phyloP scores from a whole-genome alignment of 2,888 invertebrate species.

The Hesperia comma region DNA sequence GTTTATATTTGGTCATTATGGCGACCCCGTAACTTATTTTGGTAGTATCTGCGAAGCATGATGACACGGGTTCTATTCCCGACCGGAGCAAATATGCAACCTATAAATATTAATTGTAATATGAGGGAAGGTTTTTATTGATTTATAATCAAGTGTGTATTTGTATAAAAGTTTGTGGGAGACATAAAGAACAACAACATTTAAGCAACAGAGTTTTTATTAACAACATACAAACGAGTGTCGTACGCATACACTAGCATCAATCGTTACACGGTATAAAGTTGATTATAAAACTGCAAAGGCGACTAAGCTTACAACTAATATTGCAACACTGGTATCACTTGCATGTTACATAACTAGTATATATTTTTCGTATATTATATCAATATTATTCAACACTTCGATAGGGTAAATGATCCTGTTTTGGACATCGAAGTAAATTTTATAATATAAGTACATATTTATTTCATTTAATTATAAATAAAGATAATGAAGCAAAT shows the following conservation, averaged over 20 bases:
- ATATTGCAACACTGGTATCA: constrained; percentile 82
- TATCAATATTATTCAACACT: constrained; percentile 35
- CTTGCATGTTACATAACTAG: constrained; percentile 65
- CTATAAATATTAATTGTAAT: neutral
- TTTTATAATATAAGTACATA: neutral
- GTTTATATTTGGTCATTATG: too few relatives aligned
- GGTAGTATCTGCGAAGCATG: too few relatives aligned
- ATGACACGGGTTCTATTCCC: too few relatives aligned
- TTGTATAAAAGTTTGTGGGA: too few relatives aligned
- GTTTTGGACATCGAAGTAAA: neutral
- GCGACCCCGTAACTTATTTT: too few relatives aligned
- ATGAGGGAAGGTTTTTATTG: neutral
- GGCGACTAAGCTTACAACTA: constrained; percentile 70
- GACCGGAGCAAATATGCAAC: too few relatives aligned
- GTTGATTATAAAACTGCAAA: constrained; percentile 58
- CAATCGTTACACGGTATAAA: constrained; percentile 42
- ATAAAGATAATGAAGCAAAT: too few relatives aligned
- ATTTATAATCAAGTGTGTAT: too few relatives aligned
- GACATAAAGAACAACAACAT: constrained; percentile 47
- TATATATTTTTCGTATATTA: constrained; percentile 42
- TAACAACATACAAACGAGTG: constrained; percentile 65
- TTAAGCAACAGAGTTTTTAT: constrained; percentile 80
- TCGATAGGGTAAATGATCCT: constrained; percentile 8
- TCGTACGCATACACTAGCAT: neutral
- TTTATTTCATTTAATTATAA: too few relatives aligned